These are phyloP conservation scores for Ips typographus DNA, from an alignment of 1,140 invertebrate genomes.

Conservation along the genomic window DNA sequence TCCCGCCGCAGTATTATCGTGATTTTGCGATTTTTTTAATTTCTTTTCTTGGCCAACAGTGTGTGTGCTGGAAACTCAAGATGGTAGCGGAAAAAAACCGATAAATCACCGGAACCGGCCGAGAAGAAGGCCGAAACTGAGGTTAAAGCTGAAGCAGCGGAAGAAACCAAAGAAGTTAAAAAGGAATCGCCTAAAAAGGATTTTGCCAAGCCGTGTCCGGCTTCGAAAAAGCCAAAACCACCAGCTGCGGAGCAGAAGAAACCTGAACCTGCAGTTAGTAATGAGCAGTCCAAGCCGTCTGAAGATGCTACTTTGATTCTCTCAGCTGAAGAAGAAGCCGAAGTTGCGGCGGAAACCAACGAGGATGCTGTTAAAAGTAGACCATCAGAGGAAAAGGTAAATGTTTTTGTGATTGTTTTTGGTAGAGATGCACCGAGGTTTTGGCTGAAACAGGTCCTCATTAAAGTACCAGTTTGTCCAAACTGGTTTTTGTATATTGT, in stretches of 20 bases:
- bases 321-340: constrained; percentile 30
- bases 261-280: not conserved
- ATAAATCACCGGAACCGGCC: not conserved
- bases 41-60: no score
- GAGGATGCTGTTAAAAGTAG: constrained; percentile 13
- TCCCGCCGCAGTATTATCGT: no score
- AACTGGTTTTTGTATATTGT: no score
- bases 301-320: constrained; percentile 20
- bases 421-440: no score
- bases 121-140: constrained; percentile 3
- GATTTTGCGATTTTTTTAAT: no score
- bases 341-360: constrained; percentile 19
- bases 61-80: not conserved
- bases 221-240: not conserved
- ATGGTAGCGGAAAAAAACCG: constrained; percentile 12
- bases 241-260: not conserved
- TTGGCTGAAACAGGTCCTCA: no score
- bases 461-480: no score
- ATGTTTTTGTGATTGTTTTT: no score
- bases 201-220: not conserved
- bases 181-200: not conserved
- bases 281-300: constrained; percentile 8
- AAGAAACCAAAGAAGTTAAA: constrained; percentile 7
- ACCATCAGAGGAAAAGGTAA: constrained; percentile 1
- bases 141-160: not conserved